Evolutionary conservation across 2,888 invertebrate species (phyloP).

Genomic region (Seladonia tumulorum): DNA sequence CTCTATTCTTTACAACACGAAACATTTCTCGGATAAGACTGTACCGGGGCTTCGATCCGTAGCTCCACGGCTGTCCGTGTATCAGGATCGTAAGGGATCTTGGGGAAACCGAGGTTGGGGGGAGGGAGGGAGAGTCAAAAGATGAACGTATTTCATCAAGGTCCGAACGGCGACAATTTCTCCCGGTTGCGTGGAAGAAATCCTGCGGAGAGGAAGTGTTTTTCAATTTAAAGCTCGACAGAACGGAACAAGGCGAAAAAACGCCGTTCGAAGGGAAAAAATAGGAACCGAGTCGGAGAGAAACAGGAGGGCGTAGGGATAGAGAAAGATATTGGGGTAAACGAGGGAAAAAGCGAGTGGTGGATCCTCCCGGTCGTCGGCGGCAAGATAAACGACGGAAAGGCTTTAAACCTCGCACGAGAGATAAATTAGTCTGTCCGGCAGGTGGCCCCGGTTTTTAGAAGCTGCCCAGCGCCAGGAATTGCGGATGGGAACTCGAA

Average conservation of each 20-base stretch:
- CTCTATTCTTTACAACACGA: background rate
- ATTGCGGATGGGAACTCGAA: conserved; percentile 61
- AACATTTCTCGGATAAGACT: background rate
- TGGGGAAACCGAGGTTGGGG: background rate
- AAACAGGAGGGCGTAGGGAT: background rate
- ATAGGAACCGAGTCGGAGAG: conserved; percentile 11
- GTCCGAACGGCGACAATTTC: conserved; percentile 48
- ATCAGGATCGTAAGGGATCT: background rate
- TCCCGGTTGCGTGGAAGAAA: conserved; percentile 22
- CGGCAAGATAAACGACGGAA: conserved; percentile 75
- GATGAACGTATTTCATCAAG: conserved; percentile 12
- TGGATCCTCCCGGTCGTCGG: conserved; percentile 67
- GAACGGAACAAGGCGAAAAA: conserved; percentile 33
- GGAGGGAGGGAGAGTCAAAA: background rate
- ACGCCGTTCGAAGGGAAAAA: conserved; percentile 8
- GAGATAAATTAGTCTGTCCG: conserved; percentile 77
- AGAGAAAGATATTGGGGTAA: conserved; percentile 46
- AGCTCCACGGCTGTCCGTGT: background rate
- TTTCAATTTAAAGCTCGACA: conserved; percentile 70
- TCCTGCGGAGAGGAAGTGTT: conserved; percentile 59
- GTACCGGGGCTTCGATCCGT: background rate
- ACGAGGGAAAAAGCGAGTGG: conserved; percentile 61
- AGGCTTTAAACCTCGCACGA: conserved; percentile 71
- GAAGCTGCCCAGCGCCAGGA: conserved; percentile 64
- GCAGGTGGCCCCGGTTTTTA: conserved; percentile 70